Conservation (phyloP, 2,888 invertebrate species). For the Chelonus formosanus region DNA sequence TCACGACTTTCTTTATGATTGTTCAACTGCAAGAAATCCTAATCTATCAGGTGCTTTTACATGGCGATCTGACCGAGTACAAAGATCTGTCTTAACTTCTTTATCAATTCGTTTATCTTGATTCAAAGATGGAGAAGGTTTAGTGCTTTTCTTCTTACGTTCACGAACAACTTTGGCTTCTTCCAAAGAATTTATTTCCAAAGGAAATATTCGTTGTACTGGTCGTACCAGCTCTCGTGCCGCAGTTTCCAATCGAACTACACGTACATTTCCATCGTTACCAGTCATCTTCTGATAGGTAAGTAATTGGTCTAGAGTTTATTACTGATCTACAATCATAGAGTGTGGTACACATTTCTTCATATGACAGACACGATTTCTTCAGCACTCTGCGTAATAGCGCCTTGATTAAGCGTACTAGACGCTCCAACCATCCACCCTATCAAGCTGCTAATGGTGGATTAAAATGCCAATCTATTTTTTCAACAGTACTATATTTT, state of each 20-base stretch:
- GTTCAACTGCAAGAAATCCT: too few species aligned
- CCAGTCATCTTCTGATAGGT: constrained; percentile 12
- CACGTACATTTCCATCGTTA: not conserved
- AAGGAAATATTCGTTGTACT: not conserved
- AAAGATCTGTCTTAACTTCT: too few species aligned
- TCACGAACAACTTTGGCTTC: too few species aligned
- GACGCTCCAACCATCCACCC: constrained; percentile 23
- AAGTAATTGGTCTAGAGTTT: constrained; percentile 18
- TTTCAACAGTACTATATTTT: not conserved
- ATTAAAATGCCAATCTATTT: constrained; percentile 15
- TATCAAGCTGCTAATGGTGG: constrained; percentile 11
- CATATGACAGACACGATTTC: constrained; percentile 4
- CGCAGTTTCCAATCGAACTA: not conserved
- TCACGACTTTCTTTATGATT: too few species aligned
- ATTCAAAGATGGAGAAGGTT: too few species aligned
- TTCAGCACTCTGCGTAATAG: constrained; percentile 3
- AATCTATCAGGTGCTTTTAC: too few species aligned
- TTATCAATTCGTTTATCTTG: too few species aligned
- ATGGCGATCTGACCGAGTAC: too few species aligned
- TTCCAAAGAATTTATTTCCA: not conserved
- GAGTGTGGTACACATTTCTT: constrained; percentile 11
- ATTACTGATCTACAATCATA: constrained; percentile 21
- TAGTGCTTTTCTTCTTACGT: too few species aligned
- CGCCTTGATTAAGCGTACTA: constrained; percentile 6
- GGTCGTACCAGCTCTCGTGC: constrained; percentile 1